These are phyloP conservation scores for Chrysomallon squamiferum DNA, from an alignment of 1,140 invertebrate species.

Conservation along the genomic window DNA sequence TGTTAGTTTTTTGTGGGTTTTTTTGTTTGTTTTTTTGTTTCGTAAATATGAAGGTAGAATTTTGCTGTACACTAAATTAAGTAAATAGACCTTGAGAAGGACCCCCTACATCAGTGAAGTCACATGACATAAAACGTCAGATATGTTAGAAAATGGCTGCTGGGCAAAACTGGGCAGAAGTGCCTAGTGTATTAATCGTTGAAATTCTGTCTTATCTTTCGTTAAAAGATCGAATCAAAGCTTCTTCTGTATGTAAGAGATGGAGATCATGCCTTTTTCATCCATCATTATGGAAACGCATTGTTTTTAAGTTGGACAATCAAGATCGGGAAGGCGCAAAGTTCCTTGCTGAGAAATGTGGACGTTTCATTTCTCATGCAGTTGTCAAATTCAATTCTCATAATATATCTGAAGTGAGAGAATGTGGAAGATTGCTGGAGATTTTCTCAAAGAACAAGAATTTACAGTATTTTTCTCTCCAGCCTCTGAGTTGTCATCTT, in stretches of 20 bases:
- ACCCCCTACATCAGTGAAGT: constrained; percentile 3
- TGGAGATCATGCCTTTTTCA: constrained; percentile 72
- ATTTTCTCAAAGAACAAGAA: constrained; percentile 57
- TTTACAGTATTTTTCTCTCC: constrained; percentile 56
- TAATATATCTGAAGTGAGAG: constrained; percentile 56
- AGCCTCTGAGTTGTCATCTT: constrained; percentile 61
- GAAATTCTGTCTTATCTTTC: constrained; percentile 72
- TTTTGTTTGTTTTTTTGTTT: too few species aligned
- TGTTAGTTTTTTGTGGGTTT: too few species aligned
- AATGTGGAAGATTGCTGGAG: constrained; percentile 47
- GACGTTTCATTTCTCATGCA: constrained; percentile 63
- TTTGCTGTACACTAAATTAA: too few species aligned
- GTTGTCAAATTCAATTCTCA: constrained; percentile 63
- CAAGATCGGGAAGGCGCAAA: constrained; percentile 59
- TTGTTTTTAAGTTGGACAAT: constrained; percentile 60
- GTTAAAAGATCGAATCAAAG: constrained; percentile 67
- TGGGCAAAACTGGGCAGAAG: constrained; percentile 57
- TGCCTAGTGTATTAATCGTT: constrained; percentile 71
- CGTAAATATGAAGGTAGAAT: too few species aligned
- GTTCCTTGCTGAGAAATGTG: constrained; percentile 63
- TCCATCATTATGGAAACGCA: constrained; percentile 69
- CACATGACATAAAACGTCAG: constrained; percentile 44
- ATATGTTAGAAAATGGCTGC: constrained; percentile 55
- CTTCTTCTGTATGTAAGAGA: constrained; percentile 70
- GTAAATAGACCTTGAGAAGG: too few species aligned